phyloP scores from a whole-genome alignment of 37 sponge, comb jelly and placozoan genomes.

The Oscarella lobularis region DNA sequence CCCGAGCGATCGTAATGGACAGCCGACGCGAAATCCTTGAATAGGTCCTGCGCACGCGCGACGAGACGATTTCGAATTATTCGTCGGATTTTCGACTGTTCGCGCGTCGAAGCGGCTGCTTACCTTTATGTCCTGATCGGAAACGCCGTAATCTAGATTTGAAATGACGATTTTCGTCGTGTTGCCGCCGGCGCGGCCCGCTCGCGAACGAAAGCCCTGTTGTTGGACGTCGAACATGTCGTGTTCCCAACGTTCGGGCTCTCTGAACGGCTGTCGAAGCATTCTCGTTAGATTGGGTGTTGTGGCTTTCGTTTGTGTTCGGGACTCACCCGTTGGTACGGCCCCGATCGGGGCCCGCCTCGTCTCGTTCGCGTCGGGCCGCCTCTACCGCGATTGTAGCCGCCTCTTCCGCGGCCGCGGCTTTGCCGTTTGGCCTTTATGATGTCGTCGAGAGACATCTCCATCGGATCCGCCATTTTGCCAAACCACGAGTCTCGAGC shows the following conservation, averaged over 20 bases:
- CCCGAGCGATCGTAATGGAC: conserved; percentile 97
- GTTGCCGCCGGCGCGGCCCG: conserved; percentile 14
- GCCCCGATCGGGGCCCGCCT: conserved; percentile 17
- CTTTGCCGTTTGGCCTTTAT: conserved; percentile 48
- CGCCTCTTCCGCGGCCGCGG: conserved; percentile 36
- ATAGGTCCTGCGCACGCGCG: conserved; percentile 65
- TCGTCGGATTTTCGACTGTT: neutral
- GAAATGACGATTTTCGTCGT: conserved; percentile 75
- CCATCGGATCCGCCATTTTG: conserved; percentile 43
- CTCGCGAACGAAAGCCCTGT: neutral
- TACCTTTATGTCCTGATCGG: conserved; percentile 83
- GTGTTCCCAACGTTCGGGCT: conserved; percentile 75
- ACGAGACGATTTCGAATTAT: neutral
- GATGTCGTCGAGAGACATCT: conserved; percentile 81
- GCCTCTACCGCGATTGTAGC: conserved; percentile 31
- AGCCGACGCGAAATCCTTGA: conserved; percentile 82
- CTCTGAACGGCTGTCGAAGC: neutral
- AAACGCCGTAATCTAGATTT: conserved; percentile 95
- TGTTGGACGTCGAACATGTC: conserved; percentile 65
- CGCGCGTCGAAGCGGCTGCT: conserved; percentile 2
- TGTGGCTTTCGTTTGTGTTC: no score
- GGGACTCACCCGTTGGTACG: conserved; percentile 9
- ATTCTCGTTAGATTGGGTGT: neutral
- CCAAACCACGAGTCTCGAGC: no score
- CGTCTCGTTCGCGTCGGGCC: conserved; percentile 15